phyloP scores from a whole-genome alignment of 2,113 vertebrate genomes.

The Dasyurus viverrinus region DNA sequence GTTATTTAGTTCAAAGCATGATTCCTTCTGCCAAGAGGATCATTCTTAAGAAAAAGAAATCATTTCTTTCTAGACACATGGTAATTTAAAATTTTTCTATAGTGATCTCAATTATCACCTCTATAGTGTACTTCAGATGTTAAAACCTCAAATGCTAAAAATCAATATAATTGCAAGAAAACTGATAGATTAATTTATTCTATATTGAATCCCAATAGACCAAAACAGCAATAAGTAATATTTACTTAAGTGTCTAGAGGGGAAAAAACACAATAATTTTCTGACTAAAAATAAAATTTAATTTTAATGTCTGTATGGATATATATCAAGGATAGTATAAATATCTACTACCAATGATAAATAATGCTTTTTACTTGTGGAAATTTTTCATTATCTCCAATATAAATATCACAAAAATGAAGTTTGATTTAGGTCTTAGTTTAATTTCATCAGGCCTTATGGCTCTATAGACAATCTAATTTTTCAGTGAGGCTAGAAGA shows the following conservation, averaged over 20 bases:
- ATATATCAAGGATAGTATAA: background rate
- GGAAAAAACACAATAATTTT: background rate
- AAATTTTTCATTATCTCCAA: background rate
- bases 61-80: background rate
- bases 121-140: background rate
- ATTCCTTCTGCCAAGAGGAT: background rate
- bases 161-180: background rate
- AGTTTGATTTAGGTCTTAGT: background rate
- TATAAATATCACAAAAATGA: background rate
- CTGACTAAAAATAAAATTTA: background rate
- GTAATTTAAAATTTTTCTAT: background rate
- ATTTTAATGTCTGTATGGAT: background rate
- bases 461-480: background rate
- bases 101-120: background rate
- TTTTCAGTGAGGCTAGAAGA: background rate
- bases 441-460: background rate
- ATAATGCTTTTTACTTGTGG: background rate
- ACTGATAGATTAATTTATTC: background rate
- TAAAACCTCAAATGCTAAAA: background rate
- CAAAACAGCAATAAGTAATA: background rate
- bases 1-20: background rate
- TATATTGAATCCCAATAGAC: background rate
- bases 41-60: background rate
- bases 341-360: background rate
- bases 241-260: background rate